Evolutionary conservation across 2,888 invertebrate species (phyloP).

Genomic region (Mimachlamys varia): DNA sequence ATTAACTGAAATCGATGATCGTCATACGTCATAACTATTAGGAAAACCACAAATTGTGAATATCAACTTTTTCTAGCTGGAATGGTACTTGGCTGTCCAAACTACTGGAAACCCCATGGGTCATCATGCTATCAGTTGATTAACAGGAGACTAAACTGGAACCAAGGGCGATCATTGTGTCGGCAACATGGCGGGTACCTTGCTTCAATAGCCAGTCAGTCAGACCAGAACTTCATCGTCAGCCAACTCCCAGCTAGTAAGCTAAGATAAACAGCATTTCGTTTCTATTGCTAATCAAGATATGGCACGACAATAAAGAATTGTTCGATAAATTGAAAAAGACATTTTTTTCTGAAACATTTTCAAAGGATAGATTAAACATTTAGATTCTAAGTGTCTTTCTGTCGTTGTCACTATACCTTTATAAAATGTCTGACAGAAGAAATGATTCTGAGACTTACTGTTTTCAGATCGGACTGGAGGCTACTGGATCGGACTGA

Average conservation of each 20-base stretch:
- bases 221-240: conserved; percentile 59
- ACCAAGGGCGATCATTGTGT: conserved; percentile 55
- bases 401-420: no score
- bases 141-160: conserved; percentile 44
- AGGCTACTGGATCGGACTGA: conserved; percentile 64
- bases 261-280: neutral
- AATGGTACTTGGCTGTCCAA: conserved; percentile 58
- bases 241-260: conserved; percentile 55
- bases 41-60: no score
- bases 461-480: conserved; percentile 46
- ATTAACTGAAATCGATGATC: no score
- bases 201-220: conserved; percentile 54
- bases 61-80: conserved; percentile 47
- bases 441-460: no score
- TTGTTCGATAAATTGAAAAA: no score
- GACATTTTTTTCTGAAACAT: no score
- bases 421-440: no score
- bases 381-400: no score
- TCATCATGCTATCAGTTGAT: conserved; percentile 56
- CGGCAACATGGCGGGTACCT: conserved; percentile 53
- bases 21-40: no score
- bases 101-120: conserved; percentile 57
- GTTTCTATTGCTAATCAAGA: no score
- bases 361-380: no score
- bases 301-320: no score